Evolutionary conservation across 2,888 invertebrate genomes (phyloP).

Genomic region (Coenonympha glycerion): DNA sequence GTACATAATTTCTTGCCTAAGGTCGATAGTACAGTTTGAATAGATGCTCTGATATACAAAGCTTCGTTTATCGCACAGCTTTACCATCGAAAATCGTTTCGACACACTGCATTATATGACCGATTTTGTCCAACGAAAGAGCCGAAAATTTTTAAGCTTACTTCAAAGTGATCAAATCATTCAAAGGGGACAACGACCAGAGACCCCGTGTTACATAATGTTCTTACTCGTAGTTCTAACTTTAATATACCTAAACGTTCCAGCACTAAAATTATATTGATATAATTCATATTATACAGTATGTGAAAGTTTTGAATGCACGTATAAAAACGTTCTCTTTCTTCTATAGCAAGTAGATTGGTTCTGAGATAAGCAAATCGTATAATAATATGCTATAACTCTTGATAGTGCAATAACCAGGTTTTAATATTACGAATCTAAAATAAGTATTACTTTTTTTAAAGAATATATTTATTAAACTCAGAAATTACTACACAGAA

Average conservation of each 20-base stretch:
- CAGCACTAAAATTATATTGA: neutral
- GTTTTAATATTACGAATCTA: too few relatives aligned
- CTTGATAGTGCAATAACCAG: too few relatives aligned
- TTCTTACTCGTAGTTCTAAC: neutral
- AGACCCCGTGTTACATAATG: neutral
- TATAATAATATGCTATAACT: too few relatives aligned
- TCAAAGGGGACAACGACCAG: neutral
- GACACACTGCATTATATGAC: conserved; percentile 11
- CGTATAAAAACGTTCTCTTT: conserved; percentile 2
- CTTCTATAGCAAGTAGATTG: conserved; percentile 1
- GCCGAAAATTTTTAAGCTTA: neutral
- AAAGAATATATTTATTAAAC: too few relatives aligned
- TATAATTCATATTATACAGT: neutral
- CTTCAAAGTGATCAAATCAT: neutral
- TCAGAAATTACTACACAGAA: too few relatives aligned
- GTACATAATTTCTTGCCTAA: neutral
- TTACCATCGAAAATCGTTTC: conserved; percentile 11
- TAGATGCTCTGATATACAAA: conserved; percentile 10
- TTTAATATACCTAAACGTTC: neutral
- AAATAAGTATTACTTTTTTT: too few relatives aligned
- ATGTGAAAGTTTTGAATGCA: neutral
- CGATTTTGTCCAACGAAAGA: conserved; percentile 5
- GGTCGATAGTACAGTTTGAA: neutral
- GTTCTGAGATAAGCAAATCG: neutral
- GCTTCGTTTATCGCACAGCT: conserved; percentile 10